Evolutionary conservation across 2,797 vertebrate species (phyloP).

Genomic region (Poliocrania exsul): DNA sequence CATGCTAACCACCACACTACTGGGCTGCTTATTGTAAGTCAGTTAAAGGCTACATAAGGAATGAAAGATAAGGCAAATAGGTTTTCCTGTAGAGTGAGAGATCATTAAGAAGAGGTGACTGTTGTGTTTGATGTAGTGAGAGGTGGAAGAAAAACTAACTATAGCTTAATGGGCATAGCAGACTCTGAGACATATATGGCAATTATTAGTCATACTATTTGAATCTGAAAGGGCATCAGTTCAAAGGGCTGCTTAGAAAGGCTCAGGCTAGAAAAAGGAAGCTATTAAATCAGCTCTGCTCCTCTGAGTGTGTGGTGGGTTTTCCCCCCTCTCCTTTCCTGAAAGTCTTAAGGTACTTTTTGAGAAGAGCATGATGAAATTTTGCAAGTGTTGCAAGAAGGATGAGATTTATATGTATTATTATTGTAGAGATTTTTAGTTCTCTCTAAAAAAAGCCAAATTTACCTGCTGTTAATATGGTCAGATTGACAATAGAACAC

Average conservation of each 20-base stretch:
- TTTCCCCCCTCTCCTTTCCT: background rate
- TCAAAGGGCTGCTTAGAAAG: slow-evolving; percentile 31
- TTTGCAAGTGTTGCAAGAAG: background rate
- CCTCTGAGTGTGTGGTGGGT: background rate
- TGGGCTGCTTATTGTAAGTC: slow-evolving; percentile 18
- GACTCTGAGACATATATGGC: background rate
- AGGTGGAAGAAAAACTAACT: background rate
- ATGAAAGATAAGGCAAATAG: slow-evolving; percentile 54
- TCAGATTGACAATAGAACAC: background rate
- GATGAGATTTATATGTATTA: background rate
- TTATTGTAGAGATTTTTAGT: background rate
- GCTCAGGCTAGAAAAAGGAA: background rate
- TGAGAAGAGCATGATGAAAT: background rate
- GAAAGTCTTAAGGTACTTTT: background rate
- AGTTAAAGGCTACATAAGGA: slow-evolving; percentile 44
- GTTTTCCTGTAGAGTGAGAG: slow-evolving; percentile 8
- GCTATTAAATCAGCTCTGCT: slow-evolving; percentile 12
- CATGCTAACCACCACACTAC: background rate
- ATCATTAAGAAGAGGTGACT: slow-evolving; percentile 31
- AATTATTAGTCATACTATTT: slow-evolving; percentile 42
- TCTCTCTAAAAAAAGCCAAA: background rate
- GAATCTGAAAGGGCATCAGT: background rate
- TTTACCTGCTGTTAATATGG: background rate
- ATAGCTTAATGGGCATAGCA: background rate
- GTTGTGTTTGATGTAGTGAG: background rate